Evolutionary conservation across 2,113 vertebrate species (phyloP), one percentile per base, ranked within the genome.

Genomic region (Rhizomys pruinosus): DNA sequence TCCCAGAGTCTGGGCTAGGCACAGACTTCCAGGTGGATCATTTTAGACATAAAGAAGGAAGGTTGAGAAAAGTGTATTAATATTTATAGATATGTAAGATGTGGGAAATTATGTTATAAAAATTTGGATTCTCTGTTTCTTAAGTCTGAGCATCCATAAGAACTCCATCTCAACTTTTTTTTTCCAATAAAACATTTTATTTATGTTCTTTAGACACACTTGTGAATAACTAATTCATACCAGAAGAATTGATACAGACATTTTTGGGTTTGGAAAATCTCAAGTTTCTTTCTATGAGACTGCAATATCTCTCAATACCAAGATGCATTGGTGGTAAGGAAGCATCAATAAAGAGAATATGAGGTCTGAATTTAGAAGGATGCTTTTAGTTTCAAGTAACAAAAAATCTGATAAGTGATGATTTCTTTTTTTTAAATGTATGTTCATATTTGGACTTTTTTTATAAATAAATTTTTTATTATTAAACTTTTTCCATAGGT

Each of bases 191-290:
- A 84, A 71, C 16, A n/a, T 85, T 82, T 84, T 84, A 92, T 86
- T 89, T 74, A n/a, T 2, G 29, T 44, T 87, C 59, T n/a, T 76
- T 57, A 89, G 34, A 79, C 55, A 66, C 7, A 42, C 63, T 39
- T 87, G 37, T 71, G 37, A 80, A 72, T 20, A 90, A 71, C 42
- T 84, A 81, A 20, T 19, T 71, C 76, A 76, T 32, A 55, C 27
- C 34, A 29, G 64, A 90, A 93, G 34, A 61, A 23, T 94, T 92
- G 57, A 55, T 44, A 66, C n/a, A n/a, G n/a, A n/a, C 44, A 90
- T 72, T 29, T 72, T 64, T 22, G 79, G 12, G 25, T 37, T 34
- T 87, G 44, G 42, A 76, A 76, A 71, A 71, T 59, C 66, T 77
- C 25, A 44, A 34, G 20, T 71, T 72, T 84, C 63, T 80, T 16